Base-by-base conservation (phyloP, 2,797 vertebrate species). In the Vireo griseus region DNA sequence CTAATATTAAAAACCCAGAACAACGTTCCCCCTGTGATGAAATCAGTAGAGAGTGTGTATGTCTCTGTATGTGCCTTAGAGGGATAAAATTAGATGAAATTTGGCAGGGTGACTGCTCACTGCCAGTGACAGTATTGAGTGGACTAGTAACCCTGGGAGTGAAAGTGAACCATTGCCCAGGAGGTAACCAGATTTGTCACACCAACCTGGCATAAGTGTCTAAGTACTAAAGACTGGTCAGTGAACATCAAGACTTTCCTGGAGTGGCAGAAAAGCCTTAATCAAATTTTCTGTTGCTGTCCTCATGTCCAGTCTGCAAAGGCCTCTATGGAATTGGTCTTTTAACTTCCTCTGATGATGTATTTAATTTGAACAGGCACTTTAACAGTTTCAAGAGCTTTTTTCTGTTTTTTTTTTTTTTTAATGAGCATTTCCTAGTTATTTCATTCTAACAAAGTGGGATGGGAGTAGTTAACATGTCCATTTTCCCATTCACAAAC, bases 401-500 rank as follows among this genome's bases (percentile, higher is more conserved):
- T 24, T 31, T 44, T 61, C 40, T 15, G 28, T 45, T n/a, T 4
- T 24, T 31, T 44, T 61, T 45, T 15, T 45, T 16, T 47, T 54
- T 45, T 6, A 33, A 85, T 69, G 42, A 86, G 25, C 13, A 47
- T 59, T 88, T 85, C 42, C 29, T 65, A 74, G 40, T 35, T 79
- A 79, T 88, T 90, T 90, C 11, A 55, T 84, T 74, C 81, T 92
- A 88, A 94, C 90, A 66, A 45, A 83, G 66, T 84, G 58, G 66
- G 72, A 82, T 79, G 74, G 68, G 58, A 78, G 65, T 85, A 92
- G 55, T 86, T 90, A 83, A 73, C 57, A 31, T 50, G 44, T 61
- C 68, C 35, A 39, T 92, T 92, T 92, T 54, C 79, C 83, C 58
- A 68, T 90, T 92, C 79, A 86, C 68, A 90, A 95, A 90, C 47